phyloP scores from a whole-genome alignment of 2,797 vertebrate genomes.

The Naso thynnoides region DNA sequence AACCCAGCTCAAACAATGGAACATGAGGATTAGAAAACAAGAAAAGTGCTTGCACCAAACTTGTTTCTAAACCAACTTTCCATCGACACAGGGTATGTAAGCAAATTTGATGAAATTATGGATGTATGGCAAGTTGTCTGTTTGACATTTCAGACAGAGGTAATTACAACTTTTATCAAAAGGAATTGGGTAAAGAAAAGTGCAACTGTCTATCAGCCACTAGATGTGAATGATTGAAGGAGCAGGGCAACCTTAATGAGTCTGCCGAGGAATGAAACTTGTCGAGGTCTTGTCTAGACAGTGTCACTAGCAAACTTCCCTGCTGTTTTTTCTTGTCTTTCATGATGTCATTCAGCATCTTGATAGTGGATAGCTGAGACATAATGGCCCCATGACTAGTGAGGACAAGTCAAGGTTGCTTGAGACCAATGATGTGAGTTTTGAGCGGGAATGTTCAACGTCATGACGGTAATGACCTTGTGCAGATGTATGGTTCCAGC shows the following conservation, averaged over 20 bases:
- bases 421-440: background rate
- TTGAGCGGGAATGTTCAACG: conserved; percentile 18
- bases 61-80: background rate
- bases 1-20: background rate
- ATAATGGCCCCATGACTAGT: conserved; percentile 21
- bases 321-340: conserved; percentile 26
- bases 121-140: background rate
- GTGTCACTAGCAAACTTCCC: background rate
- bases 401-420: conserved; percentile 39
- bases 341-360: conserved; percentile 7
- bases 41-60: background rate
- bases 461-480: background rate
- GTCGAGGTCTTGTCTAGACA: background rate
- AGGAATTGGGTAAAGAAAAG: conserved; percentile 12
- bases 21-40: too few relatives aligned
- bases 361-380: conserved; percentile 25
- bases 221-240: conserved; percentile 12
- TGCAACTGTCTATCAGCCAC: conserved; percentile 18
- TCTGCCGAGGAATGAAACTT: conserved; percentile 2
- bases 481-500: conserved; percentile 10
- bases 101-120: background rate
- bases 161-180: conserved; percentile 13
- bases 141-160: conserved; percentile 30
- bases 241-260: conserved; percentile 16
- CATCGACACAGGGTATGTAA: background rate